Percentiles rank a stretch among this genome's conserved stretches.
Evolutionary conservation across 2,797 vertebrate genomes (phyloP).

Genomic region (Gymnocypris eckloni): DNA sequence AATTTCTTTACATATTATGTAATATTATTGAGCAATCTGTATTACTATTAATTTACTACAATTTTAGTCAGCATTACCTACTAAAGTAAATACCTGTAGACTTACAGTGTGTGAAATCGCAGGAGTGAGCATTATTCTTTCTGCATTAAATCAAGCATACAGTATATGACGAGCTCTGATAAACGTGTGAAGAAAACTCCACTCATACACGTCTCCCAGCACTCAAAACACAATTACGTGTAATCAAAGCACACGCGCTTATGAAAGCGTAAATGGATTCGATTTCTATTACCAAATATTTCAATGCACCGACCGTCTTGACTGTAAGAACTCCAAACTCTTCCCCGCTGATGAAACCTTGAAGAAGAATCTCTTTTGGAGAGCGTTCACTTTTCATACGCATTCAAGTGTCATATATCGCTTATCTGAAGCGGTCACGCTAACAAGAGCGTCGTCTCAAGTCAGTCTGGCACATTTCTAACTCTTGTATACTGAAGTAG

Average conservation of each 20-base stretch:
- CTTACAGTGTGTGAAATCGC: not conserved
- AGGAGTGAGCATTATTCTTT: not conserved
- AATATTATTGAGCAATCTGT: not conserved
- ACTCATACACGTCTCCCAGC: not conserved
- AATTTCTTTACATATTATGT: not conserved
- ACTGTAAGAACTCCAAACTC: not conserved
- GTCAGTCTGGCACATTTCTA: slow-evolving; percentile 30
- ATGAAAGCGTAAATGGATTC: not conserved
- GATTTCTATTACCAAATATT: slow-evolving; percentile 16
- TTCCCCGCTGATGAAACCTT: slow-evolving; percentile 4
- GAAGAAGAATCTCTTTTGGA: slow-evolving; percentile 2
- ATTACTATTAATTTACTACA: not conserved
- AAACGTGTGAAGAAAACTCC: not conserved
- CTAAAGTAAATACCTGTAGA: not conserved
- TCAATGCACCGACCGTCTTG: not conserved
- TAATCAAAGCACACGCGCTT: not conserved
- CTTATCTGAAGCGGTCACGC: slow-evolving; percentile 35
- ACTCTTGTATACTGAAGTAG: slow-evolving; percentile 42
- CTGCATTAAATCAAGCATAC: not conserved
- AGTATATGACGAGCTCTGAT: not conserved
- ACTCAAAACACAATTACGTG: not conserved
- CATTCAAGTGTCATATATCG: slow-evolving; percentile 12
- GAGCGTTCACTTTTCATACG: slow-evolving; percentile 4
- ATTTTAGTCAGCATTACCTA: not conserved
- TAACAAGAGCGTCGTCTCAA: slow-evolving; percentile 20